phyloP scores from a whole-genome alignment of 2,113 vertebrate genomes.

The Stercorarius parasiticus region DNA sequence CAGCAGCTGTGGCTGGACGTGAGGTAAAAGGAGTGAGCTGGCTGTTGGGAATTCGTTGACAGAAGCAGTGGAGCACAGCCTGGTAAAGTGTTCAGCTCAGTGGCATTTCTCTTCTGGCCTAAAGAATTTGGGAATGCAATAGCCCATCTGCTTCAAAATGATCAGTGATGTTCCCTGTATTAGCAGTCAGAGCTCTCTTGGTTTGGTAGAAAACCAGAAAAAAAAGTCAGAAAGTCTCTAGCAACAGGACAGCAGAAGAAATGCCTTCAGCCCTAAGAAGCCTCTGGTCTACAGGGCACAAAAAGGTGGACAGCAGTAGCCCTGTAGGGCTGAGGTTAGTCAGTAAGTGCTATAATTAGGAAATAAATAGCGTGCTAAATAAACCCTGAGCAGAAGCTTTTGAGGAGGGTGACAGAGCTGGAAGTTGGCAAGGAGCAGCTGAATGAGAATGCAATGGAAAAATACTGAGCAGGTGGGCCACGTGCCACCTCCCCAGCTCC shows the following conservation, averaged over 20 bases:
- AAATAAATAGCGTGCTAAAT: constrained; percentile 50
- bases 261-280: not conserved
- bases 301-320: not conserved
- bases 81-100: not conserved
- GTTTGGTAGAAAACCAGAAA: not conserved
- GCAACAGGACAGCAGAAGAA: not conserved
- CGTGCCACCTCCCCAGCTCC: constrained; percentile 30
- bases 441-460: constrained; percentile 57
- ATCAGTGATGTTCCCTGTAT: not conserved
- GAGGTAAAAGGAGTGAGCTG: not conserved
- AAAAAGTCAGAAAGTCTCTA: not conserved
- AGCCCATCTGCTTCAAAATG: not conserved
- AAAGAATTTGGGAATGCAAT: not conserved
- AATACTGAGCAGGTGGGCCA: constrained; percentile 66
- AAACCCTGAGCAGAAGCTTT: constrained; percentile 34
- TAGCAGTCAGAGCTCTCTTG: not conserved
- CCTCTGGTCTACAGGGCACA: not conserved
- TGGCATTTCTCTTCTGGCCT: not conserved
- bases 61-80: not conserved
- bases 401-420: constrained; percentile 24
- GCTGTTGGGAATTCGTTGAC: not conserved
- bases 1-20: not conserved
- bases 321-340: constrained; percentile 31
- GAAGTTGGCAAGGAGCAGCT: constrained; percentile 35
- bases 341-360: constrained; percentile 55